Evolutionary conservation across 2,888 invertebrate genomes (phyloP).

Genomic region (Norana najaformis): DNA sequence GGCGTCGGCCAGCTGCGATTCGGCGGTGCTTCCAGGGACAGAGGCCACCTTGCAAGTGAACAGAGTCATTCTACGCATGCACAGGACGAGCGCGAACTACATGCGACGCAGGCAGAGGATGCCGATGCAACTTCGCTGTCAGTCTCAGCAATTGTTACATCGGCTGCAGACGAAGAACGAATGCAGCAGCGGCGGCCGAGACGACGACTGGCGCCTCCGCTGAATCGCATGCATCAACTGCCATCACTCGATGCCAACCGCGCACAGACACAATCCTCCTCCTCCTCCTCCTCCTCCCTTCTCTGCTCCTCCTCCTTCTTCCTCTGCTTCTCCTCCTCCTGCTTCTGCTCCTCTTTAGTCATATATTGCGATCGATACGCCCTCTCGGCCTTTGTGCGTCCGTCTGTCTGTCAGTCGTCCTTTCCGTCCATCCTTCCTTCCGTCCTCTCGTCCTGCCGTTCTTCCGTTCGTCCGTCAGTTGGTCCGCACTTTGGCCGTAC

Average conservation of each 20-base stretch:
- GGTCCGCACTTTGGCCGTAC: not conserved
- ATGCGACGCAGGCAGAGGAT: not conserved
- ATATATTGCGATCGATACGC: conserved; percentile 19
- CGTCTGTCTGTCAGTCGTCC: not conserved
- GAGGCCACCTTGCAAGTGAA: not conserved
- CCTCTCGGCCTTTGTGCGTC: not conserved
- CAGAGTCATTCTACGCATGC: not conserved
- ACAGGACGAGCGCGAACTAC: not conserved
- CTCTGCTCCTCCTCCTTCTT: not conserved
- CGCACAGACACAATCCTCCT: conserved; percentile 1
- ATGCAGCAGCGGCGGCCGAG: not conserved
- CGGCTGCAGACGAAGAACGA: not conserved
- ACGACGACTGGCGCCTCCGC: not conserved
- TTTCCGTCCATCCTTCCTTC: not conserved
- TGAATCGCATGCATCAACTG: not conserved
- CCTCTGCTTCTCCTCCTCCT: not conserved
- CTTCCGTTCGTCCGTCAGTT: not conserved
- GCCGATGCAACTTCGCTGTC: not conserved
- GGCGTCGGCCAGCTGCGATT: not conserved
- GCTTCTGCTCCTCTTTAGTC: not conserved
- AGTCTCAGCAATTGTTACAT: not conserved
- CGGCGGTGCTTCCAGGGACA: not conserved
- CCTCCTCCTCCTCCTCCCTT: conserved; percentile 17
- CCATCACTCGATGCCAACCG: not conserved
- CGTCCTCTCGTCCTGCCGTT: not conserved